Evolutionary conservation across 2,113 vertebrate genomes (phyloP).

Genomic region (Epinephelus lanceolatus): DNA sequence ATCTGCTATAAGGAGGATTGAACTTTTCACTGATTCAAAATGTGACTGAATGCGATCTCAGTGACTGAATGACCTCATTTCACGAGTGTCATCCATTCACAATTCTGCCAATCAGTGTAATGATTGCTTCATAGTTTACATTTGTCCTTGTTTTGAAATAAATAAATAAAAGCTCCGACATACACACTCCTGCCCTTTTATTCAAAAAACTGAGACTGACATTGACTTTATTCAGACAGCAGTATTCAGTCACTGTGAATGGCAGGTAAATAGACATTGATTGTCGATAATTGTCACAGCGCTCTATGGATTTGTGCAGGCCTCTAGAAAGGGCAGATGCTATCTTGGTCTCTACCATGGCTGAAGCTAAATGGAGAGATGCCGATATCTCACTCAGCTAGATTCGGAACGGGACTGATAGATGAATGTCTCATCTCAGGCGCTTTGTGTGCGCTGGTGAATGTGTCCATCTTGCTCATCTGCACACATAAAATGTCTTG

Average conservation of each 20-base stretch:
- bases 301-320: slow-evolving; percentile 61
- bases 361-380: slow-evolving; percentile 64
- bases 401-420: slow-evolving; percentile 31
- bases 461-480: slow-evolving; percentile 14
- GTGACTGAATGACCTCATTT: slow-evolving; percentile 25
- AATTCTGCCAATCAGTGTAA: background rate
- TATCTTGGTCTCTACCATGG: slow-evolving; percentile 64
- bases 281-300: slow-evolving; percentile 73
- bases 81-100: slow-evolving; percentile 13
- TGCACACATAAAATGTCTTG: slow-evolving; percentile 8
- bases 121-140: background rate
- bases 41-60: background rate
- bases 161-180: background rate
- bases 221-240: slow-evolving; percentile 50
- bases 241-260: slow-evolving; percentile 74
- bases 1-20: background rate
- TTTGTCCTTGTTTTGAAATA: slow-evolving; percentile 47
- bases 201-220: slow-evolving; percentile 36
- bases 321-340: slow-evolving; percentile 77
- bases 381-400: slow-evolving; percentile 56
- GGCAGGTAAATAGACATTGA: slow-evolving; percentile 78
- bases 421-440: slow-evolving; percentile 42
- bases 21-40: background rate
- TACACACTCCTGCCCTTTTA: slow-evolving; percentile 24
- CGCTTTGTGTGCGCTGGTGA: slow-evolving; percentile 10